Conservation (phyloP, 2,113 vertebrate genomes). For the Carassius gibelio region DNA sequence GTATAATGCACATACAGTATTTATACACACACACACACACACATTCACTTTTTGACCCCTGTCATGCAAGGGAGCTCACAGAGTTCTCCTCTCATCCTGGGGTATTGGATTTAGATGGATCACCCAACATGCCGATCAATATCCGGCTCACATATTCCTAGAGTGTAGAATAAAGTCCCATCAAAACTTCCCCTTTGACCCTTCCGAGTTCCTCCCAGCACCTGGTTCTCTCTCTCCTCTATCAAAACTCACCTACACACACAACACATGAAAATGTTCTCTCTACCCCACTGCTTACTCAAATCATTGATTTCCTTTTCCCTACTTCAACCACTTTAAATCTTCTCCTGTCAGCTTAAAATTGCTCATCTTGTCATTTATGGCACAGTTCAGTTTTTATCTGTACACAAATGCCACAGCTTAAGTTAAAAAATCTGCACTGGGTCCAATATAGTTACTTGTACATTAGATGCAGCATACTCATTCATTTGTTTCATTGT, state of each 20-base stretch:
- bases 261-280: not conserved
- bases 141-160: conserved; percentile 64
- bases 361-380: not conserved
- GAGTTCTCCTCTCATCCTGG: not conserved
- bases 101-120: conserved; percentile 66
- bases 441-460: not conserved
- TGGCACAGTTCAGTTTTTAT: conserved; percentile 59
- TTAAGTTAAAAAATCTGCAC: conserved; percentile 47
- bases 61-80: conserved; percentile 27
- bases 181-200: conserved; percentile 48
- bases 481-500: not conserved
- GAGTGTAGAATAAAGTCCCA: conserved; percentile 48
- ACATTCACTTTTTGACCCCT: conserved; percentile 16
- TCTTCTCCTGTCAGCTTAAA: not conserved
- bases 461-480: not conserved
- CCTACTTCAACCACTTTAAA: not conserved
- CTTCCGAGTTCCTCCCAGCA: conserved; percentile 18
- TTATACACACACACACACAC: not conserved
- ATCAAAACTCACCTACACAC: conserved; percentile 56
- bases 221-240: not conserved
- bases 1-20: not conserved
- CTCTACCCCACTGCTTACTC: not conserved
- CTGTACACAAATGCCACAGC: conserved; percentile 62
- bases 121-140: conserved; percentile 66
- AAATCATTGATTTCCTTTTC: not conserved